Conservation (phyloP, 2,888 invertebrate genomes). For the Spialia ferax region DNA sequence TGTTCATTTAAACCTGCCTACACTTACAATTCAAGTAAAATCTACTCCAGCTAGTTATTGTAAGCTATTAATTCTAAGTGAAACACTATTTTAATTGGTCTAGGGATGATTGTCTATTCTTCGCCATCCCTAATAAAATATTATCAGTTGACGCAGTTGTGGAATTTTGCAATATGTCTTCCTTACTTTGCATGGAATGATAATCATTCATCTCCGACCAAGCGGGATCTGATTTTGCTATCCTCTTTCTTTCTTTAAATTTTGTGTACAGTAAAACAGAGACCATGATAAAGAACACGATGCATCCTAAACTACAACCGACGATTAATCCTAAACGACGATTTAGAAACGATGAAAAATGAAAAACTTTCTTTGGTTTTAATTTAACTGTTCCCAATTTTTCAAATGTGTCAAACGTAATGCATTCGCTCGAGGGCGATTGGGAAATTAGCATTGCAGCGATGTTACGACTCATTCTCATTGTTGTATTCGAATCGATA, state of each 20-base stretch:
- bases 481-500: constrained; percentile 60
- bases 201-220: constrained; percentile 84
- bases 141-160: constrained; percentile 81
- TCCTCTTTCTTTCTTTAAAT: constrained; percentile 79
- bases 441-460: constrained; percentile 70
- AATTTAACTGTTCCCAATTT: constrained; percentile 62
- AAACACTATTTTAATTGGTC: constrained; percentile 59
- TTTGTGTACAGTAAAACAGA: constrained; percentile 78
- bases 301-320: constrained; percentile 76
- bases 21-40: constrained; percentile 10
- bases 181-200: constrained; percentile 80
- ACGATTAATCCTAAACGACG: constrained; percentile 80
- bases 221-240: constrained; percentile 77
- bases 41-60: constrained; percentile 24
- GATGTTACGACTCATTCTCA: constrained; percentile 68
- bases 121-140: constrained; percentile 79
- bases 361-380: constrained; percentile 65
- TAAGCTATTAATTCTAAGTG: constrained; percentile 38
- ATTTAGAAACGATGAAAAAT: constrained; percentile 69
- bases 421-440: constrained; percentile 78
- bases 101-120: constrained; percentile 69
- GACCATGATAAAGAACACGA: constrained; percentile 81
- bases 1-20: constrained; percentile 27
- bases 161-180: constrained; percentile 76
- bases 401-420: constrained; percentile 74